Base-by-base conservation (phyloP, 2,797 vertebrate genomes). In the Poeciliopsis turneri region DNA sequence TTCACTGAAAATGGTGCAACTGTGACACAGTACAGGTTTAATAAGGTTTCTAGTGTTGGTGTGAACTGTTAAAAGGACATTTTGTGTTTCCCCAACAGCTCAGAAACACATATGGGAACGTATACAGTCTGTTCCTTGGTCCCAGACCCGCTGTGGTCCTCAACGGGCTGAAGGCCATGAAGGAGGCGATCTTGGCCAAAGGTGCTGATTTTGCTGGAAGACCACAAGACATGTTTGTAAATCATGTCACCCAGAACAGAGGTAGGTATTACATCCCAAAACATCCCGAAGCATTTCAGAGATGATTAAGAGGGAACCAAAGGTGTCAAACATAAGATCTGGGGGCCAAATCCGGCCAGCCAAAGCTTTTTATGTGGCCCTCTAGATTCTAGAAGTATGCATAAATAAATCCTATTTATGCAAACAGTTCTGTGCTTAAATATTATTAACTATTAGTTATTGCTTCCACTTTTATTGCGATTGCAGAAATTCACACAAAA, bases 141-240 rank as follows among this genome's bases (percentile, higher is more conserved):
- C 49, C 20, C 13, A 93, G 23, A 78, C 92, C 93, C 36, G 86
- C 66, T 10, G 88, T 95, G 0, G 13, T 96, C 81, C 89, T 97
- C 83, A 90, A 86, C 81, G 94, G 96, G 82, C 86, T 94, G 80
- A 90, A 95, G 90, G 89, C 91, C 72, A 93, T 97, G 80, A 96
- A 93, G 75, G 95, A 95, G 71, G 93, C 92, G 33, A 66, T 95
- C 5, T 84, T 95, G 18, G 88, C 47, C 18, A 93, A 89, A 41
- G 86, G 77, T 5, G 36, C 5, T 30, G 95, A 95, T 43, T 95
- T 94, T 72, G 87, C 93, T n/a, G 95, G 94, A 87, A 82, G 95
- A 64, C 94, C 94, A 0, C 90, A 89, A 51, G 91, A 90, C 74
- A 75, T 94, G 30, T 66, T 92, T 47, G 0, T 92, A 8, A 95